Evolutionary conservation across 2,113 vertebrate species (phyloP), one percentile per base, ranked within the genome.

Genomic region (Caracal caracal): DNA sequence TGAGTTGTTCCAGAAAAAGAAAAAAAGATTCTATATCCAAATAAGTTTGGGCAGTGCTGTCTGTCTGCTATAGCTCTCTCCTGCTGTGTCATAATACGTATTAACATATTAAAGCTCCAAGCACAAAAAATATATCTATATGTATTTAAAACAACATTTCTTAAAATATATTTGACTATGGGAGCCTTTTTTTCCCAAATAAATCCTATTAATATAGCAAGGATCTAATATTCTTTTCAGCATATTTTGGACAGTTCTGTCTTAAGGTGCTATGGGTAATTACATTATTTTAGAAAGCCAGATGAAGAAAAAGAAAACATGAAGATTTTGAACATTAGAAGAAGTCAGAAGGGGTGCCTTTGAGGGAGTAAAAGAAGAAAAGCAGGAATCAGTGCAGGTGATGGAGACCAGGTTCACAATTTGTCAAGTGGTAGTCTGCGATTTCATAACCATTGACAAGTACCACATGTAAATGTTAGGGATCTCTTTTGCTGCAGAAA

Each of bases 241-340:
- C 7, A 7, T 80, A 66, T 91, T 89, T 88, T 82, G n/a, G 73
- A 61, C 59, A 91, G 33, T 40, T 33, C 30, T 84, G 3, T 95
- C 35, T 85, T 93, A 92, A 94, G 49, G 10, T 66, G 16, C 12
- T 65, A 61, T 65, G 40, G 61, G 73, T 81, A 65, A 56, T 94
- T 88, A 40, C 35, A 35, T n/a, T 68, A 59, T 40, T 70, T 70
- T 20, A 88, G 43, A 94, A 88, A 95, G 10, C n/a, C 84, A 93
- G 91, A 65, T 66, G 47, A 94, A 80, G 40, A 47, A 56, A 92
- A 79, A 87, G 40, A 51, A 78, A 92, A 75, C 11, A 30, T 28
- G 49, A 80, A 53, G 11, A 53, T 24, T 63, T 87, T 68, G 47
- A 20, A 51, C 76, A 17, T 59, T 83, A 83, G 43, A 65, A 83